Base-by-base conservation (phyloP, 2,113 vertebrate species). In the rabbit (Oryctolagus cuniculus) region DNA sequence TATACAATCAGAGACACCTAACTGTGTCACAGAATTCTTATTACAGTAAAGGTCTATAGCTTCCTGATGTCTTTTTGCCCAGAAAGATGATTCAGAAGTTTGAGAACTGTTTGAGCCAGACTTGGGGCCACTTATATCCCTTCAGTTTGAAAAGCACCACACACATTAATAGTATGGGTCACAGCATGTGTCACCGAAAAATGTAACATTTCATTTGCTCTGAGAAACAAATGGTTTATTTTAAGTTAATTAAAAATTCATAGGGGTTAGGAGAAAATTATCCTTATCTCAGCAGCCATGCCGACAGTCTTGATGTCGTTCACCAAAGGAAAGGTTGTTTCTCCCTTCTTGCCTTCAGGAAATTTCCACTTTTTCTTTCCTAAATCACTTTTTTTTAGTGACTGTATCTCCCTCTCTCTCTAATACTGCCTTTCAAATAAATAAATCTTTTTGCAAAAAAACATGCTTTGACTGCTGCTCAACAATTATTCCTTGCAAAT, bases 131-230 rank as follows among this genome's bases (percentile, higher is more conserved):
- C 31, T n/a, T 31, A 69, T 69, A 2, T 73, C 2, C 10, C 31
- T 87, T 66, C 29, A 75, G 10, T 51, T 10, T 29, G 25, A 85
- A 22, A 88, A 81, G 66, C 17, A 91, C 22, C 12, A 44, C 55
- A 69, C 24, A 79, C 6, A n/a, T n/a, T n/a, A n/a, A n/a, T n/a
- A n/a, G n/a, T n/a, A n/a, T n/a, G n/a, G n/a, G n/a, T n/a, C 8
- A 9, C 2, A 87, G 21, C 55, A 63, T 29, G 16, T 67, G 15
- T 2, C 25, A 49, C 86, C 51, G 4, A 73, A 83, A 74, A 63
- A 75, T 87, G 17, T 58, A 89, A 70, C 86, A 84, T 53, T 84
- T 75, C 55, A 55, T 61, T 51, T 72, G 29, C 92, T 13, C 89
- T 55, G n/a, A 17, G 5, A 6, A 80, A 79, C 51, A n/a, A 3